These are phyloP conservation scores for Sericinus montela DNA, from an alignment of 2,888 invertebrate species.

Conservation along the genomic window DNA sequence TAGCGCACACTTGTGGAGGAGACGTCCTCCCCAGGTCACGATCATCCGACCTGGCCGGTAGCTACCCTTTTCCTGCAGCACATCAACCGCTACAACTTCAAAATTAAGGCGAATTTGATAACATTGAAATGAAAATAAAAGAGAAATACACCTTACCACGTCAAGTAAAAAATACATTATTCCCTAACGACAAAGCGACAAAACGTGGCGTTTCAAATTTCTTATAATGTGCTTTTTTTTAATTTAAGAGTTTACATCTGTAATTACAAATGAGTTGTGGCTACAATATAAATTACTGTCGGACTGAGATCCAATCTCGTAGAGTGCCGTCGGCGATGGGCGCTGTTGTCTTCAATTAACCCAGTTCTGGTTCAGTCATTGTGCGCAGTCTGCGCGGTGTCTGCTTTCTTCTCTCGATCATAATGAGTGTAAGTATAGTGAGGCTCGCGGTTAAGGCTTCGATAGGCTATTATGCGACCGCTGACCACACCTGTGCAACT, in stretches of 20 bases:
- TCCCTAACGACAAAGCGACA: too few species aligned
- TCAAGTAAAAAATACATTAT: too few species aligned
- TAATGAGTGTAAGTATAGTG: slow-evolving; percentile 60
- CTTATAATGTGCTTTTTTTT: slow-evolving; percentile 1
- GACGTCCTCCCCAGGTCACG: too few species aligned
- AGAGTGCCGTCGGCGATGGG: slow-evolving; percentile 51
- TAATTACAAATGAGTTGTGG: slow-evolving; percentile 13
- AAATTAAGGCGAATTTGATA: too few species aligned
- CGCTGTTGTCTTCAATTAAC: slow-evolving; percentile 73
- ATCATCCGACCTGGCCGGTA: too few species aligned
- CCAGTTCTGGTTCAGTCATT: slow-evolving; percentile 63
- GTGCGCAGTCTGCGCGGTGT: slow-evolving; percentile 68
- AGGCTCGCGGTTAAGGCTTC: slow-evolving; percentile 45
- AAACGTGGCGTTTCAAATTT: background rate
- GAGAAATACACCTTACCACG: too few species aligned
- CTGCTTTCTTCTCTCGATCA: slow-evolving; percentile 68
- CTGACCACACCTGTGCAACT: slow-evolving; percentile 32
- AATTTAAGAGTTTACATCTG: slow-evolving; percentile 5
- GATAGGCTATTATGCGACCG: slow-evolving; percentile 56
- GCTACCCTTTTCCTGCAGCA: too few species aligned
- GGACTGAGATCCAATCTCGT: slow-evolving; percentile 53
- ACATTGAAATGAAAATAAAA: too few species aligned
- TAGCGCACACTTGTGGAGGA: too few species aligned
- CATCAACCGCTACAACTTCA: too few species aligned
- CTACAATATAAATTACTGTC: slow-evolving; percentile 34